Evolutionary conservation across 2,113 vertebrate species (phyloP), one percentile per base, ranked within the genome.

Genomic region (Pelodiscus sinensis): DNA sequence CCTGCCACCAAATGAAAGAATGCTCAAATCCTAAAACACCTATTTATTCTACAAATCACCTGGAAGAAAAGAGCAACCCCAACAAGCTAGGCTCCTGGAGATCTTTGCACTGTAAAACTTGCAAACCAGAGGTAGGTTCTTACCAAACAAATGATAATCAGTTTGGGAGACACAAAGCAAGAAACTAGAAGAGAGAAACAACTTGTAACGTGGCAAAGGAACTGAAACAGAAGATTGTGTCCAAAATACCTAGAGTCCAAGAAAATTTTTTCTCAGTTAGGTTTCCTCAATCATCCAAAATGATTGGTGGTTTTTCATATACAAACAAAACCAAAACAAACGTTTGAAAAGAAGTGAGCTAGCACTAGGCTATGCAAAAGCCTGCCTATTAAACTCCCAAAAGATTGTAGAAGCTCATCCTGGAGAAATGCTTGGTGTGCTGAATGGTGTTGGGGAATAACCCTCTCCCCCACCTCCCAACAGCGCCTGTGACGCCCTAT

Each of bases 31-130:
- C 54, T 54, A 52, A 44, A 52, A 55, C 62, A 62, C 31, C 73
- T 73, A 44, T 55, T 58, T 58, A 78, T 50, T 51, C 35, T 44
- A 21, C 62, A 78, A 62, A 62, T 51, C 81, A 9, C 52, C 14
- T 58, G 77, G 13, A 88, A 56, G 56, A 80, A 55, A 52, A n/a
- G 79, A 21, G 52, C 55, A 24, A 83, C 71, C 5, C 56, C 1
- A 77, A 24, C 0, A 2, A 44, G 5, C 2, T 0, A 31, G 31
- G 52, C 18, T 79, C 14, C 0, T 3, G 50, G 92, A 82, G 5
- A 51, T 44, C 24, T 54, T 3, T 14, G 8, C 3, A 2, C 0
- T 9, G 58, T 21, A 31, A 78, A 82, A 77, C 0, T 6, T 0
- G 0, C 38, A 85, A 57, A 8, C 44, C 0, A 0, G 68, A 54